Base-by-base conservation (phyloP, 2,797 vertebrate species). In the Nothura maculosa region DNA sequence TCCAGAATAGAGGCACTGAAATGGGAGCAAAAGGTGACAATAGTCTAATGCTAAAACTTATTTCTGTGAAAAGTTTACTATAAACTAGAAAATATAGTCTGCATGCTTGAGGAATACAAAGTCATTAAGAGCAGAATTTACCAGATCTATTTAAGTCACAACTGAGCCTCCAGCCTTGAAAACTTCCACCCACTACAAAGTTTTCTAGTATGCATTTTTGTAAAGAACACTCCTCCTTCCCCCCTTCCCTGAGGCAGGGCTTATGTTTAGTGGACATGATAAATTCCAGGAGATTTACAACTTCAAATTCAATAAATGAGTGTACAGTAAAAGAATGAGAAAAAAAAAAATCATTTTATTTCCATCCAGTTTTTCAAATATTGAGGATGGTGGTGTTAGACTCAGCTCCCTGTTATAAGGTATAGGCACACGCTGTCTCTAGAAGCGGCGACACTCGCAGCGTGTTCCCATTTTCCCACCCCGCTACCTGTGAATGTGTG, bases 291-390 rank as follows among this genome's bases (percentile, higher is more conserved):
- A 91, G 62, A 95, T 64, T 91, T 81, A 84, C 68, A 63, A 87
- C 42, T 92, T 87, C 54, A 89, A 87, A 88, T 82, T 69, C 58
- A 96, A 90, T 84, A 91, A 94, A 95, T 95, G 55, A 96, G 78
- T 42, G 3, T 85, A 95, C 91, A 93, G 90, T 78, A 90, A 40
- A 92, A 96, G 40, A 95, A 95, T 94, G 70, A 92, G 43, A 36
- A 67, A 95, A 72, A 86, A 74, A 96, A 87, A 74, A 96, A 74
- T 58, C 57, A 90, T 89, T 95, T 93, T 94, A 95, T 93, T 95
- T 94, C 77, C 92, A 95, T 86, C 92, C 94, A 90, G 61, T 78
- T 87, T 91, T 82, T 68, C 81, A 91, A 60, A 38, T 86, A 87
- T 80, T 93, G 93, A 93, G 93, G 87, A 92, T 93, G 84, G 91